Percentiles rank a stretch among this genome's conserved stretches.
These are phyloP conservation scores for Aphelinus atriplicis DNA, from an alignment of 1,140 invertebrate species.

Conservation along the genomic window DNA sequence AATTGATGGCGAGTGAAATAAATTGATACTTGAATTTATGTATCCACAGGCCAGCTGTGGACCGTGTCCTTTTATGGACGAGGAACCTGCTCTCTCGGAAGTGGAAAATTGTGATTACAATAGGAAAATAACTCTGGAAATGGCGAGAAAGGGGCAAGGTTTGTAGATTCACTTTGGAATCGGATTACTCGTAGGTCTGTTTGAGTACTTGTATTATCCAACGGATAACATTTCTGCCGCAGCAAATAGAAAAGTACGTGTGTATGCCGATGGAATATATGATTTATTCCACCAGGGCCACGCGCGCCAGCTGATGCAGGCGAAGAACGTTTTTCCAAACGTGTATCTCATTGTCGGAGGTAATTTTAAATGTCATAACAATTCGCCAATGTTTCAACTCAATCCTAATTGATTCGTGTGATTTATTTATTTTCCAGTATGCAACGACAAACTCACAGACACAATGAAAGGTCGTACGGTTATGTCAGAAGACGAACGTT, in stretches of 20 bases:
- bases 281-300: conserved; percentile 98
- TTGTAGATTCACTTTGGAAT: not conserved
- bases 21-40: no score
- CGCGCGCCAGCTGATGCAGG: conserved; percentile 96
- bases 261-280: conserved; percentile 98
- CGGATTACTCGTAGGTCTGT: not conserved
- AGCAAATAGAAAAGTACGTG: conserved; percentile 82
- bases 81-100: conserved; percentile 75
- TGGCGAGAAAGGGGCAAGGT: conserved; percentile 1
- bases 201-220: not conserved
- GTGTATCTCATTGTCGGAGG: conserved; percentile 98
- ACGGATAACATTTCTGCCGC: conserved; percentile 50
- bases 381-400: not conserved
- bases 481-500: conserved; percentile 95
- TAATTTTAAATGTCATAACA: conserved; percentile 60
- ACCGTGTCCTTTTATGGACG: not conserved
- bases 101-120: conserved; percentile 82
- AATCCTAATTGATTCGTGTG: conserved; percentile 2
- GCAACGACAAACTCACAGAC: conserved; percentile 89
- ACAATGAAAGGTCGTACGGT: conserved; percentile 96
- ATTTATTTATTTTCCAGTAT: conserved; percentile 72
- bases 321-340: conserved; percentile 97
- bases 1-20: no score
- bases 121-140: conserved; percentile 69
- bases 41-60: no score